Base-by-base conservation (phyloP, 2,113 vertebrate genomes). In the Prionailurus viverrinus region DNA sequence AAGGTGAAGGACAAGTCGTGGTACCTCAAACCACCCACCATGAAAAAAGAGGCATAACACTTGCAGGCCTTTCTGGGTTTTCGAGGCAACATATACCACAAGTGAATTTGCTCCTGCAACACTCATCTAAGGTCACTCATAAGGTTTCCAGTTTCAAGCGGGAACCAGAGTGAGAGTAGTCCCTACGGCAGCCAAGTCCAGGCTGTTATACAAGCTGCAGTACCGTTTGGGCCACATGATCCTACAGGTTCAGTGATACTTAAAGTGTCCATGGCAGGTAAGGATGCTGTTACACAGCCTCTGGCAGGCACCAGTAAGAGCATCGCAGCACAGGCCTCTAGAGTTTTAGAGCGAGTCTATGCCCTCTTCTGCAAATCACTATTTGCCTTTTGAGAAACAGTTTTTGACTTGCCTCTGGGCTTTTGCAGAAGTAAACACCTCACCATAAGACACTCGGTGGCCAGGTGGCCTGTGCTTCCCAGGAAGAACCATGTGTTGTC, bases 351-450 rank as follows among this genome's bases (percentile, higher is more conserved):
- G 95, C 33, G 53, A 36, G 86, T 36, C 16, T 51, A 14, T 58
- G 27, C 4, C 65, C 14, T 88, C 76, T 95, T 87, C 51, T 69
- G 58, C 10, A 66, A 51, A 51, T 29, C 65, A n/a, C 39, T 61
- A 61, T 63, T 31, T 41, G 66, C 79, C 73, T 95, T 84, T 39
- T 51, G 73, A 90, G 48, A 90, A 92, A 31, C 7, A 19, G 10
- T 36, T 94, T 82, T 76, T 76, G 36, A 48, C 27, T 90, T 73
- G 41, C 31, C 41, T 33, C 39, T n/a, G 33, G 21, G 31, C 65
- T 33, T 41, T 45, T 39, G 55, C 11, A 91, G 36, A 63, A 81
- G 33, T 39, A 90, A 85, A 81, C n/a, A 69, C 79, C 41, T 39
- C 36, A 36, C 41, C 23, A 5, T 5, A 48, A 18, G 84, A 93